A percentile compares a stretch with the other conserved stretches of the same genome.
phyloP scores from a whole-genome alignment of 2,113 vertebrate species.

The Anser cygnoides region DNA sequence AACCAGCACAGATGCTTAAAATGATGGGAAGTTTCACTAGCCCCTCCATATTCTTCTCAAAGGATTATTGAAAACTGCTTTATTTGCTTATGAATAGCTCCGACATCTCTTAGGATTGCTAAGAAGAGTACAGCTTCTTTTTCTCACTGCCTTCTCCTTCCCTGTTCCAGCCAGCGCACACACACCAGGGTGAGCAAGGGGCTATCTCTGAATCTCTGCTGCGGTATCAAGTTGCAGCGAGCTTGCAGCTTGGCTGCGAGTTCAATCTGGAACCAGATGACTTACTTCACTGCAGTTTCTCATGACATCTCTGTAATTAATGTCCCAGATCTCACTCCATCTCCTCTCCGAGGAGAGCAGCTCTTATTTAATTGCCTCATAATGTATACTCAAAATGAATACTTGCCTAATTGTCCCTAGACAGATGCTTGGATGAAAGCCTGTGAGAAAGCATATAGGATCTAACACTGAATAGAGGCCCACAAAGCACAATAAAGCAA shows the following conservation, averaged over 20 bases:
- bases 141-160: not conserved
- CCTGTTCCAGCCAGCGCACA: not conserved
- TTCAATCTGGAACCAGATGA: not conserved
- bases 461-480: not conserved
- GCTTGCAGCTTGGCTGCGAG: not conserved
- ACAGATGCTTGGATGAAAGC: constrained; percentile 41
- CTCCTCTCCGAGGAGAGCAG: not conserved
- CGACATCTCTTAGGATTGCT: not conserved
- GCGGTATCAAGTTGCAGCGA: not conserved
- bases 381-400: constrained; percentile 7
- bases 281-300: not conserved
- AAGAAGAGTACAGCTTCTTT: not conserved
- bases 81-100: not conserved
- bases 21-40: not conserved
- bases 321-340: constrained; percentile 9
- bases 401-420: constrained; percentile 18
- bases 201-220: not conserved
- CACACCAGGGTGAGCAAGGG: not conserved
- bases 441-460: constrained; percentile 13
- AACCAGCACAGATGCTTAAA: not conserved
- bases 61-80: not conserved
- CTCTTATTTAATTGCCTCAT: constrained; percentile 49
- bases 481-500: constrained; percentile 9
- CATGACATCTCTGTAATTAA: constrained; percentile 16
- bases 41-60: not conserved